A percentile compares a stretch with the other conserved stretches of the same genome.
Conservation (phyloP, 2,797 vertebrate genomes). For the Iguana delicatissima region DNA sequence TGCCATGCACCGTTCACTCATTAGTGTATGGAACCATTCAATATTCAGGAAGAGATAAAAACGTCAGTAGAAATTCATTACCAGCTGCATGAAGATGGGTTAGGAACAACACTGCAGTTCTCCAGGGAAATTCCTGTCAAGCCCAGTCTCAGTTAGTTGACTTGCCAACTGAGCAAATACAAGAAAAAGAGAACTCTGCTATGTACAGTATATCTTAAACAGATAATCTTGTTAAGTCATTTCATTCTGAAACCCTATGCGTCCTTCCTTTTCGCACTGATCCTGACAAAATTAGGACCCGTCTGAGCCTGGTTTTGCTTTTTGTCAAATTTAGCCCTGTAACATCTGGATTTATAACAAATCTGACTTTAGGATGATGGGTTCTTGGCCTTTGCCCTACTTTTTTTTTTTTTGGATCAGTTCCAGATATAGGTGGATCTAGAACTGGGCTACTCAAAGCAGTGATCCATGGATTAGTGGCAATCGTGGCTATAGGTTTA, state of each 20-base stretch:
- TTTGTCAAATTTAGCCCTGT: neutral
- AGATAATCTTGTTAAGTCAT: slow-evolving; percentile 12
- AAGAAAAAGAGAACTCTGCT: slow-evolving; percentile 8
- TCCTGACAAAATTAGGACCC: neutral
- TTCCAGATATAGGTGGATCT: neutral
- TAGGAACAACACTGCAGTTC: slow-evolving; percentile 6
- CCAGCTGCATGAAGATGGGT: neutral
- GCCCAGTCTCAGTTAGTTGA: neutral
- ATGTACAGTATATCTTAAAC: neutral
- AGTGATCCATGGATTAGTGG: no score
- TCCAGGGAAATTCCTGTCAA: neutral
- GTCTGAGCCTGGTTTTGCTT: neutral
- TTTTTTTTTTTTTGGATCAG: neutral
- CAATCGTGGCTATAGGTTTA: no score
- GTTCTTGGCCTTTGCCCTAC: neutral
- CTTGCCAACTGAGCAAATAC: slow-evolving; percentile 13
- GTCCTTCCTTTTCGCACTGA: no score
- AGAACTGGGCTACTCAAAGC: no score
- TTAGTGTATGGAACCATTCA: neutral
- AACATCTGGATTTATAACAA: neutral
- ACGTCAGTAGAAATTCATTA: slow-evolving; percentile 15
- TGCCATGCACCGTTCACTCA: neutral
- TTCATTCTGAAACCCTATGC: neutral
- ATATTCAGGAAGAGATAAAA: slow-evolving; percentile 11
- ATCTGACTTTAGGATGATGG: neutral